Conservation (phyloP, 2,113 vertebrate species). For the Entelurus aequoreus region DNA sequence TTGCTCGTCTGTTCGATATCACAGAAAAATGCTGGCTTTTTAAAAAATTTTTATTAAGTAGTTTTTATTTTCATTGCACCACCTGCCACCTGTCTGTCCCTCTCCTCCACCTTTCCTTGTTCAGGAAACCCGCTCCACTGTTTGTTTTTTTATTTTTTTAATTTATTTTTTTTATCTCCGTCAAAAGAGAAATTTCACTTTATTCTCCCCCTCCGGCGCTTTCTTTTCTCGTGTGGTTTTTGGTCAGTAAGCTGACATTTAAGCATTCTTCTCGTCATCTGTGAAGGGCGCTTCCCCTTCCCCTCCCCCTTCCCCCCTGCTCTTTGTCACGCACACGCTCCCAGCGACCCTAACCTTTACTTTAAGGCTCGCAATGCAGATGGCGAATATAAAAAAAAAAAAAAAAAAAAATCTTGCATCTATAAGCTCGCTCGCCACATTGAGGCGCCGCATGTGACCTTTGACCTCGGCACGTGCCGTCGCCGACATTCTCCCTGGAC, state of each 20-base stretch:
- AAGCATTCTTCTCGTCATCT: slow-evolving; percentile 19
- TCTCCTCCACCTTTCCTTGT: not conserved
- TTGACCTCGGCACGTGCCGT: slow-evolving; percentile 1
- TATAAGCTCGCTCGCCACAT: no score
- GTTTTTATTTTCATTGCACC: not conserved
- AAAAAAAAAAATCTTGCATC: not conserved
- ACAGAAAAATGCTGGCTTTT: no score
- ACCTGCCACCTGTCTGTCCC: not conserved
- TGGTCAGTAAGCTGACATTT: slow-evolving; percentile 37
- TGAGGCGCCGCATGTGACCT: not conserved
- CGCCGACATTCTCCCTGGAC: not conserved
- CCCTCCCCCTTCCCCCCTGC: not conserved
- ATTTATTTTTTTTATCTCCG: not conserved
- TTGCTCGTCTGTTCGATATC: slow-evolving; percentile 5
- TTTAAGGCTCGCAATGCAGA: slow-evolving; percentile 20
- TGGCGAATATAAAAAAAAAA: not conserved
- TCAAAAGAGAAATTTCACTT: not conserved
- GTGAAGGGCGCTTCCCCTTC: slow-evolving; percentile 6
- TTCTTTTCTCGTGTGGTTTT: slow-evolving; percentile 7
- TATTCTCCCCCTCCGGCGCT: not conserved
- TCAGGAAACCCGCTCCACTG: not conserved
- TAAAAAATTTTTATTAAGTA: no score
- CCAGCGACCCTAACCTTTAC: slow-evolving; percentile 40
- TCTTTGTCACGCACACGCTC: not conserved
- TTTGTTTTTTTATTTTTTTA: fast-evolving